Evolutionary conservation across 2,113 vertebrate species (phyloP).

Genomic region (Muntiacus muntjak): DNA sequence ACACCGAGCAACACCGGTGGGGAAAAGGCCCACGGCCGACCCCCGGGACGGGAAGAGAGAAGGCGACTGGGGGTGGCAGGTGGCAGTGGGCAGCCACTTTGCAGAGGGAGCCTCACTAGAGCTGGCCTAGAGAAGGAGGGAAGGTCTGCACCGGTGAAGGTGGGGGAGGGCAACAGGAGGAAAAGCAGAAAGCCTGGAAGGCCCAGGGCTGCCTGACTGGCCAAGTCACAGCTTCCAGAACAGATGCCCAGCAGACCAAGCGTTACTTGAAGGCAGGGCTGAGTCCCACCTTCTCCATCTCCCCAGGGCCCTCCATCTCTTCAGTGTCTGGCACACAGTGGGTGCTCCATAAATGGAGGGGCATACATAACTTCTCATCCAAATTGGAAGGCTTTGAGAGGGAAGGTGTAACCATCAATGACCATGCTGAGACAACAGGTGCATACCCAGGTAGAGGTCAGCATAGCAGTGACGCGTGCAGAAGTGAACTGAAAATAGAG

Average conservation of each 20-base stretch:
- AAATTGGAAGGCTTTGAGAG: not conserved
- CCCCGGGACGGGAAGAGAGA: accelerated
- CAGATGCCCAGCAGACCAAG: not conserved
- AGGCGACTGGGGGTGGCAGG: accelerated
- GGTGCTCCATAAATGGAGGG: not conserved
- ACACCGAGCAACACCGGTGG: not conserved
- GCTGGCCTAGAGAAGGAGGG: not conserved
- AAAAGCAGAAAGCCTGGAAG: not conserved
- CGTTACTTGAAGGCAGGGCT: not conserved
- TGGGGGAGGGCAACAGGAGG: not conserved
- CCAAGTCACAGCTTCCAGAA: not conserved
- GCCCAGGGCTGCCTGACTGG: not conserved
- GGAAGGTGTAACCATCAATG: not conserved
- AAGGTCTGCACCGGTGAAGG: not conserved
- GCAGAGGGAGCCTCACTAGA: not conserved
- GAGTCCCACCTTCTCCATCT: too few species aligned
- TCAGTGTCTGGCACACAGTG: not conserved
- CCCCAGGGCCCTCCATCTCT: not conserved
- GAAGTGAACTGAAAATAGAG: not conserved
- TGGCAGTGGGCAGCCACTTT: accelerated
- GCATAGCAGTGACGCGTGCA: accelerated
- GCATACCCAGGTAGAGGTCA: not conserved
- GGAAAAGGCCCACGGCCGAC: not conserved
- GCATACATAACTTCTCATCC: not conserved
- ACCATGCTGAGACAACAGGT: not conserved